phyloP scores from a whole-genome alignment of 2,113 vertebrate genomes.

The Paracanthobrama guichenoti region DNA sequence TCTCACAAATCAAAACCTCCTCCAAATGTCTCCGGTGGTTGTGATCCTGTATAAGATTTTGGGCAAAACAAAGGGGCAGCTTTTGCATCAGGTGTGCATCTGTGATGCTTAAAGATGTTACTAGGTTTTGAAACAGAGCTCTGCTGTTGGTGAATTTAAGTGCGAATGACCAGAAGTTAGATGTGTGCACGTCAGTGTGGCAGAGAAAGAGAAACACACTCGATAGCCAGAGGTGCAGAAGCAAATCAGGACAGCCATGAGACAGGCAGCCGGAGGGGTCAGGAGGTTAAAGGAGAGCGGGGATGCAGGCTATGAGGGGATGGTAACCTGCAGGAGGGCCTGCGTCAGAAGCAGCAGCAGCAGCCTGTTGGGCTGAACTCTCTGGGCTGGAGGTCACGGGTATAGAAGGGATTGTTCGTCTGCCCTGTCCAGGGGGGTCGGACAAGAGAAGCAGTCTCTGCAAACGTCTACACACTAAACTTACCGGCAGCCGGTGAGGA shows the following conservation, averaged over 20 bases:
- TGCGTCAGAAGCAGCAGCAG: slow-evolving; percentile 62
- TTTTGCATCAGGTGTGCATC: not conserved
- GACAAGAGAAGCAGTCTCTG: slow-evolving; percentile 93
- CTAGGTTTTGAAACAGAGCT: slow-evolving; percentile 3
- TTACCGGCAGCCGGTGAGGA: slow-evolving; percentile 88
- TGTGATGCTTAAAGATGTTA: not conserved
- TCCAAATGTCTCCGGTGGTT: too few species aligned
- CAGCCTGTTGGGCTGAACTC: slow-evolving; percentile 70
- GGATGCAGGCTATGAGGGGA: slow-evolving; percentile 27
- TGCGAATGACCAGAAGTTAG: slow-evolving; percentile 10
- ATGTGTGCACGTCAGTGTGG: not conserved
- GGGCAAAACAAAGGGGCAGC: not conserved
- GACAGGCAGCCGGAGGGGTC: slow-evolving; percentile 43
- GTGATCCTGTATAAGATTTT: not conserved
- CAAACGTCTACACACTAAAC: slow-evolving; percentile 97
- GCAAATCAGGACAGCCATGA: slow-evolving; percentile 44
- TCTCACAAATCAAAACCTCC: too few species aligned
- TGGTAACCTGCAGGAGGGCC: slow-evolving; percentile 81
- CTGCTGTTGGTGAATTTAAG: not conserved
- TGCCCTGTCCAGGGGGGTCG: slow-evolving; percentile 89
- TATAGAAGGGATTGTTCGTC: slow-evolving; percentile 72
- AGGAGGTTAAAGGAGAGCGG: slow-evolving; percentile 34
- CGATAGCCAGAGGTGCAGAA: slow-evolving; percentile 29
- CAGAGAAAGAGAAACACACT: slow-evolving; percentile 4
- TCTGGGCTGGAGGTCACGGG: slow-evolving; percentile 67